Evolutionary conservation across 2,113 vertebrate species (phyloP).

Genomic region (Cephalopterus ornatus): DNA sequence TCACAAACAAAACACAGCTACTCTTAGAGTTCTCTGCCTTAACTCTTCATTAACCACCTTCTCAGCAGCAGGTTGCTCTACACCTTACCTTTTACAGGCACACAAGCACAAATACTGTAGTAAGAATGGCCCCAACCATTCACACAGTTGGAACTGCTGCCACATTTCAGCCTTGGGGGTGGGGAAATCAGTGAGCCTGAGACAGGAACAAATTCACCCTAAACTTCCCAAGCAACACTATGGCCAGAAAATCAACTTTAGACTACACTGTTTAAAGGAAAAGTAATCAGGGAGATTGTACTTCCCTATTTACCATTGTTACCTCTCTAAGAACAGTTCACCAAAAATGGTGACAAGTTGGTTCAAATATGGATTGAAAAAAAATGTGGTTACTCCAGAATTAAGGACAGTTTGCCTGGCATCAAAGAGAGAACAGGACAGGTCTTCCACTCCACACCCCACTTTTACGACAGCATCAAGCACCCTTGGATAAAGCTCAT

Average conservation of each 20-base stretch:
- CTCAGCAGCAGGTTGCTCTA: not conserved
- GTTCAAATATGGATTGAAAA: not conserved
- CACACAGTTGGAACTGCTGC: not conserved
- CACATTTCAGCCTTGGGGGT: not conserved
- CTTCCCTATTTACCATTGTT: not conserved
- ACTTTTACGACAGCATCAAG: not conserved
- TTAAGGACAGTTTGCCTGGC: not conserved
- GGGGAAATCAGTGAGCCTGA: not conserved
- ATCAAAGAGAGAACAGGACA: not conserved
- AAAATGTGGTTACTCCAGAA: not conserved
- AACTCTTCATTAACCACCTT: not conserved
- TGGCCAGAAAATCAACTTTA: not conserved
- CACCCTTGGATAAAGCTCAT: not conserved
- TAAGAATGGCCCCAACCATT: not conserved
- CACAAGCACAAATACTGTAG: rapidly evolving
- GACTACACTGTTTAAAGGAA: not conserved
- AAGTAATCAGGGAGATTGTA: not conserved
- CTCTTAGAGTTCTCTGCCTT: not conserved
- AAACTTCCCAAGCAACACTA: not conserved
- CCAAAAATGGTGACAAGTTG: not conserved
- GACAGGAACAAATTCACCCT: not conserved
- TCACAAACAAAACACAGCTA: not conserved
- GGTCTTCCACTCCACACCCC: not conserved
- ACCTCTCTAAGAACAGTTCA: not conserved
- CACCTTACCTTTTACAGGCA: not conserved